These are phyloP conservation scores for Isichthys henryi DNA, from an alignment of 2,113 vertebrate species.

Conservation along the genomic window DNA sequence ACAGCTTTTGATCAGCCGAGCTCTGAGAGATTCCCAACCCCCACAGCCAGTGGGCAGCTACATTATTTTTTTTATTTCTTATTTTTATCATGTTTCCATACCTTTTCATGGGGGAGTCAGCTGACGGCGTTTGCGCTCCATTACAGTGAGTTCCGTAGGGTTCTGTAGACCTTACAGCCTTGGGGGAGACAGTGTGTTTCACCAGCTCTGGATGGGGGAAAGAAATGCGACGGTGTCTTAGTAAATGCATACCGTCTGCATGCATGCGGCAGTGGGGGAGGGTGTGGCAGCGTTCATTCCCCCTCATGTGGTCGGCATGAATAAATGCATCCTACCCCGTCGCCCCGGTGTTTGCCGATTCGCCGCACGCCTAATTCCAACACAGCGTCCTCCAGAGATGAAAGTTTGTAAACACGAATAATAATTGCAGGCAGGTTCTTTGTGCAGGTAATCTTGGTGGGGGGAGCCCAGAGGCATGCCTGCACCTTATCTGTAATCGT, in stretches of 20 bases:
- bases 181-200: conserved; percentile 1
- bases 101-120: background rate
- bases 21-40: conserved; percentile 16
- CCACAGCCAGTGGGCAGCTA: background rate
- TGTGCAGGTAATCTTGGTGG: conserved; percentile 60
- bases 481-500: conserved; percentile 33
- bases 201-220: background rate
- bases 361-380: conserved; percentile 46
- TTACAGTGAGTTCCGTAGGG: background rate
- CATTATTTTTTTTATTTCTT: background rate
- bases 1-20: conserved; percentile 21
- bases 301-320: conserved; percentile 46
- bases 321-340: conserved; percentile 61
- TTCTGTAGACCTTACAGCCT: background rate
- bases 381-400: conserved; percentile 52
- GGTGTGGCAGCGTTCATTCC: conserved; percentile 30
- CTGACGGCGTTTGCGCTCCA: conserved; percentile 22
- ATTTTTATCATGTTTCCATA: background rate
- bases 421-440: conserved; percentile 61
- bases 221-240: conserved; percentile 40
- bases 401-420: conserved; percentile 73
- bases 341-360: conserved; percentile 52
- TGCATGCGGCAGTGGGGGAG: conserved; percentile 6
- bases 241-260: conserved; percentile 52
- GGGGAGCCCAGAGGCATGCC: conserved; percentile 36